Percentiles rank a stretch among this genome's conserved stretches.
Evolutionary conservation across 2,113 vertebrate species (phyloP).

Genomic region (Echinops telfairi): DNA sequence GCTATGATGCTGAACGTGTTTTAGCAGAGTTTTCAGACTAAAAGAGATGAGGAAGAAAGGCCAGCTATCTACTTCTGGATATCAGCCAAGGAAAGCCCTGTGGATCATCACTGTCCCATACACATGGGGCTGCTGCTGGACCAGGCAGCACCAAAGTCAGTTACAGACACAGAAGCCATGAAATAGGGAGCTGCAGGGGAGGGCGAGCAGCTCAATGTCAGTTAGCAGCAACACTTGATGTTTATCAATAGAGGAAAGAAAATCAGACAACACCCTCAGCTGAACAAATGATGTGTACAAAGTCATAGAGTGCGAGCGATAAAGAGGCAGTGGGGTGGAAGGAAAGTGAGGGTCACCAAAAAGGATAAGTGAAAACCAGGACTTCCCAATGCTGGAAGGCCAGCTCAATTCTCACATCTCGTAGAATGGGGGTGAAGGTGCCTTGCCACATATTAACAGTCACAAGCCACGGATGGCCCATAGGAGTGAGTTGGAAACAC

Average conservation of each 20-base stretch:
- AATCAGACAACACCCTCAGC: too few species aligned
- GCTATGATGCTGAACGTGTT: not conserved
- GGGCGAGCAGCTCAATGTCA: not conserved
- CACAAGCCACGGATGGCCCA: rapidly evolving
- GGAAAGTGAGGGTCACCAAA: not conserved
- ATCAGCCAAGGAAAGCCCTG: not conserved
- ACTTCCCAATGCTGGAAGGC: not conserved
- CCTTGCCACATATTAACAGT: not conserved
- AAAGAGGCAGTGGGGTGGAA: too few species aligned
- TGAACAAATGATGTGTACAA: not conserved
- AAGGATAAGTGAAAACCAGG: not conserved
- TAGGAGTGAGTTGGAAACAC: too few species aligned
- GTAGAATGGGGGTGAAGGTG: too few species aligned
- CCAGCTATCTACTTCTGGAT: not conserved
- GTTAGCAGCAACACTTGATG: not conserved
- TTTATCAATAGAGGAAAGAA: not conserved
- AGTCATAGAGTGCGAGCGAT: rapidly evolving
- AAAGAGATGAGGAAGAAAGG: not conserved
- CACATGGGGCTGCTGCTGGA: not conserved
- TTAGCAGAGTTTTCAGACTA: not conserved
- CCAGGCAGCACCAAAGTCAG: not conserved
- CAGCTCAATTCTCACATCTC: not conserved
- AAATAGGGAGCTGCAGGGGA: not conserved
- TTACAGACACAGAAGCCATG: not conserved
- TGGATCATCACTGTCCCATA: not conserved